Conservation (phyloP, 2,113 vertebrate genomes). For the Ahaetulla prasina region DNA sequence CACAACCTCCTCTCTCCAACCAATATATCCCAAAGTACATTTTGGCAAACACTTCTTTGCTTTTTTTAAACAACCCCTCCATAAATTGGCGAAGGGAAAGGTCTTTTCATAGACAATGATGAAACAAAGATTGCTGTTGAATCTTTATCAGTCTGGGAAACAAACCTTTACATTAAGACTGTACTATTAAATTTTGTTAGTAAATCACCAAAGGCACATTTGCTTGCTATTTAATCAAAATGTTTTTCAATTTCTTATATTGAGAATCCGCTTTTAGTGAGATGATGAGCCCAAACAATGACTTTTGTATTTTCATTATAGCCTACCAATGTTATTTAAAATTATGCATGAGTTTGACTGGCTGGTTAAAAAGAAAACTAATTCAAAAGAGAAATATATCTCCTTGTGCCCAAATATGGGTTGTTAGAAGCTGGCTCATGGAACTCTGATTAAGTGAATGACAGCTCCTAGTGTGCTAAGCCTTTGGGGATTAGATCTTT, state of each 20-base stretch:
- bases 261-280: not conserved
- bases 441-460: not conserved
- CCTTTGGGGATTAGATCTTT: not conserved
- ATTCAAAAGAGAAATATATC: not conserved
- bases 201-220: not conserved
- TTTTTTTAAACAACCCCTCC: not conserved
- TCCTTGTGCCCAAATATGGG: not conserved
- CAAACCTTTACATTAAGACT: not conserved
- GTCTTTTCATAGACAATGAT: not conserved
- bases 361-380: not conserved
- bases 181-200: not conserved
- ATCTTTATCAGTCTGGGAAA: not conserved
- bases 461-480: not conserved
- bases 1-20: not conserved
- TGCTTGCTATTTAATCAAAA: not conserved
- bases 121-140: not conserved
- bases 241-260: not conserved
- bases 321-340: not conserved
- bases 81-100: not conserved
- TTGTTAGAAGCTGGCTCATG: not conserved
- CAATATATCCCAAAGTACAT: not conserved
- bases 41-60: not conserved
- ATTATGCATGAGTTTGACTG: not conserved
- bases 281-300: not conserved
- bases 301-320: not conserved